These are phyloP conservation scores for Pipistrellus nathusii DNA, from an alignment of 2,797 vertebrate genomes.

Conservation along the genomic window DNA sequence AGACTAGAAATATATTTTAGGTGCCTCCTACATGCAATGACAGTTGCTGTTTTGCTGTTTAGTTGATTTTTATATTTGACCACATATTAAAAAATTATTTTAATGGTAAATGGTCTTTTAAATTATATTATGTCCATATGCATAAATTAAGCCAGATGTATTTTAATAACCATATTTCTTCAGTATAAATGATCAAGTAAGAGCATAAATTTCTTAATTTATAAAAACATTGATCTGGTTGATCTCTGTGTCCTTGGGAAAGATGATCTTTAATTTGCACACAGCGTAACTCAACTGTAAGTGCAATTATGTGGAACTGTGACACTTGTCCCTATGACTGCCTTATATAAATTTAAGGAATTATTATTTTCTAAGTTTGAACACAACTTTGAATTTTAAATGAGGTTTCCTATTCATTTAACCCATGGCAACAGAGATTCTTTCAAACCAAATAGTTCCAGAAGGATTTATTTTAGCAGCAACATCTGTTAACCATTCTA, in stretches of 20 bases:
- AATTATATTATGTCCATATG: neutral
- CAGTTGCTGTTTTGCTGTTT: neutral
- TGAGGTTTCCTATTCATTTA: slow-evolving; percentile 66
- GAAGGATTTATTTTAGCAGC: slow-evolving; percentile 84
- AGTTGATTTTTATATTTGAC: slow-evolving; percentile 32
- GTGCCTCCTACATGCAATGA: neutral
- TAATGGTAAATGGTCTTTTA: neutral
- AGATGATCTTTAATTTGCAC: slow-evolving; percentile 10
- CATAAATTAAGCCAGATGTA: slow-evolving; percentile 5
- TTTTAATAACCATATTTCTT: neutral
- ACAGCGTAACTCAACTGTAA: neutral
- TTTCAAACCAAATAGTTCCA: slow-evolving; percentile 84
- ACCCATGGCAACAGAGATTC: slow-evolving; percentile 82
- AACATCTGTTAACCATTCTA: slow-evolving; percentile 83
- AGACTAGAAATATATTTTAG: neutral
- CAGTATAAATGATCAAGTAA: neutral
- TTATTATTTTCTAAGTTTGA: slow-evolving; percentile 59
- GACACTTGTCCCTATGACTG: neutral
- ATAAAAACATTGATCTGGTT: slow-evolving; percentile 49
- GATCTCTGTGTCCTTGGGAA: slow-evolving; percentile 11
- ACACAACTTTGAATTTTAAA: slow-evolving; percentile 63
- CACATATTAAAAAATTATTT: slow-evolving; percentile 38
- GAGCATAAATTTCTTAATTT: slow-evolving; percentile 43
- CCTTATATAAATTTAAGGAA: slow-evolving; percentile 62
- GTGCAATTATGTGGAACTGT: neutral